Conservation (phyloP, 2,797 vertebrate species). For the Chiroxiphia lanceolata region DNA sequence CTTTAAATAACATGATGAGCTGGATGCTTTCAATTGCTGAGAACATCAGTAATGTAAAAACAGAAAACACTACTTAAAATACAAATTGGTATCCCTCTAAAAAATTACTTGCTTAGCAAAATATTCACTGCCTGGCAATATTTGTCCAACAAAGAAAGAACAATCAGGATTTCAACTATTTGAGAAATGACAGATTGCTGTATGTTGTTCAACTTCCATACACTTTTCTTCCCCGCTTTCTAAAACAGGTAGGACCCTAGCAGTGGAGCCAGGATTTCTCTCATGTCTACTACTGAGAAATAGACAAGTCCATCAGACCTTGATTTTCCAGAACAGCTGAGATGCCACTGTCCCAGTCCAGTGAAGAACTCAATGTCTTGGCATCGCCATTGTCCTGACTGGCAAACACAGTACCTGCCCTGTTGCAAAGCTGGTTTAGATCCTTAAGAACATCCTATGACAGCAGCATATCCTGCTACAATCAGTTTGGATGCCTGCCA, state of each 20-base stretch:
- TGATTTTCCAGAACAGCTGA: neutral
- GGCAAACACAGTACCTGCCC: fast-evolving
- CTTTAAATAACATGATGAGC: neutral
- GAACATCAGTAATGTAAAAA: neutral
- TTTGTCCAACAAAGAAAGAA: neutral
- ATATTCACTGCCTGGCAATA: neutral
- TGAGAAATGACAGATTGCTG: neutral
- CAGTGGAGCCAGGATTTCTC: neutral
- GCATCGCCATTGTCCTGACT: neutral
- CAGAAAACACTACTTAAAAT: neutral
- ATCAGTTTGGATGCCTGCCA: neutral
- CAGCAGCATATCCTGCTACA: neutral
- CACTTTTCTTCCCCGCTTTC: fast-evolving
- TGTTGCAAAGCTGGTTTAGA: neutral
- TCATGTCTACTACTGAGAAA: fast-evolving
- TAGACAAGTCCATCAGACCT: neutral
- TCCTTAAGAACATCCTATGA: neutral
- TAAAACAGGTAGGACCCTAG: neutral
- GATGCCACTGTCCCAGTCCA: neutral
- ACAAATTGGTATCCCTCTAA: neutral
- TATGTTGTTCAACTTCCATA: neutral
- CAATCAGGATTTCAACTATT: neutral
- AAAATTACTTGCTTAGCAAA: neutral
- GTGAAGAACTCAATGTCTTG: neutral
- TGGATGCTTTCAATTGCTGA: neutral